These are phyloP conservation scores for Scartelaos histophorus DNA, from an alignment of 2,113 vertebrate species.

Conservation along the genomic window DNA sequence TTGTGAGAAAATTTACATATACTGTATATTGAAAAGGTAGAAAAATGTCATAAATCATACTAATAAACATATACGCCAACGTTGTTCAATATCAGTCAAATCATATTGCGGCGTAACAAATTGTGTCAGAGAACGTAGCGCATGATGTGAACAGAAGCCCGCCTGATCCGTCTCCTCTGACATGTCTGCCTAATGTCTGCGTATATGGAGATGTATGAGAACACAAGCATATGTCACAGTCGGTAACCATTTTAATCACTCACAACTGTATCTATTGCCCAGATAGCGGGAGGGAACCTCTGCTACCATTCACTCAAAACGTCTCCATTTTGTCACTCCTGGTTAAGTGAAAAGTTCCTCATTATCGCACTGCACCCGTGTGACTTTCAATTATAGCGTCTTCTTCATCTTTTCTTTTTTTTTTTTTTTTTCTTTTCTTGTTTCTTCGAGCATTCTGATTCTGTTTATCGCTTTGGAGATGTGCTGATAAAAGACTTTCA, in stretches of 20 bases:
- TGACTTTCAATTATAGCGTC: background rate
- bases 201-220: slow-evolving; percentile 1
- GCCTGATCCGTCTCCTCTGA: background rate
- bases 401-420: background rate
- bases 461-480: background rate
- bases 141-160: background rate
- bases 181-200: slow-evolving; percentile 1
- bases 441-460: background rate
- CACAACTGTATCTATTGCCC: slow-evolving; percentile 19
- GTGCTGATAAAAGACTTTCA: background rate
- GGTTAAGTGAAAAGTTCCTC: background rate
- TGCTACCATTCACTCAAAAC: slow-evolving; percentile 11
- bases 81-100: background rate
- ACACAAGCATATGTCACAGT: slow-evolving; percentile 12
- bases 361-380: background rate
- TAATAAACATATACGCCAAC: background rate
- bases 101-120: background rate
- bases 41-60: no score
- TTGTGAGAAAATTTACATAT: no score
- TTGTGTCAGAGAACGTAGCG: background rate
- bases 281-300: slow-evolving; percentile 7
- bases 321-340: background rate
- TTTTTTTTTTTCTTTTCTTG: background rate
- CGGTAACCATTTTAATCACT: slow-evolving; percentile 20
- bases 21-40: no score